phyloP scores from a whole-genome alignment of 2,888 invertebrate genomes.

The Xanthostigma xanthostigma region DNA sequence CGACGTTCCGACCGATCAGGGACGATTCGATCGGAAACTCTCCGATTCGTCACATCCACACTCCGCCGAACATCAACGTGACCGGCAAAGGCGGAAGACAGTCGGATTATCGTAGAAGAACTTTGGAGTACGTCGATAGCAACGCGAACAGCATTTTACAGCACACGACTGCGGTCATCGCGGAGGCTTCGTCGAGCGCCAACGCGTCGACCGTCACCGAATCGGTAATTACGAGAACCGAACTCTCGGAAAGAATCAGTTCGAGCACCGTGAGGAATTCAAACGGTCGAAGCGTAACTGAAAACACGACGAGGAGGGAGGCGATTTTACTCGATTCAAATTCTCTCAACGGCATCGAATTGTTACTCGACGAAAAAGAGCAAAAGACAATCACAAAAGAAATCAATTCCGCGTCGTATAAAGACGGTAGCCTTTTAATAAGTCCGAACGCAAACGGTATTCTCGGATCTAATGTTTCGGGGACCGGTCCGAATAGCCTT shows the following conservation, averaged over 20 bases:
- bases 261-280: slow-evolving; percentile 7
- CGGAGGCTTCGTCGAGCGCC: slow-evolving; percentile 12
- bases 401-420: too few species aligned
- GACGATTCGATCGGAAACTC: slow-evolving; percentile 23
- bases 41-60: slow-evolving; percentile 21
- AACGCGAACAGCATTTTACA: slow-evolving; percentile 25
- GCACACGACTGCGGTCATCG: slow-evolving; percentile 5
- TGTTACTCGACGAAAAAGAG: slow-evolving; percentile 4
- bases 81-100: slow-evolving; percentile 25
- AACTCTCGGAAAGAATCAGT: slow-evolving; percentile 4
- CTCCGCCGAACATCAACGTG: slow-evolving; percentile 21
- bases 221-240: slow-evolving; percentile 17
- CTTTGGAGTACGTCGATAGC: slow-evolving; percentile 30
- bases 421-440: background rate
- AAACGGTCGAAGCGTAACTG: slow-evolving; percentile 4
- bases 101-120: slow-evolving; percentile 26
- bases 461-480: background rate
- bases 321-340: slow-evolving; percentile 11
- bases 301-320: slow-evolving; percentile 8
- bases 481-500: too few species aligned
- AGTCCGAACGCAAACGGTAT: slow-evolving; percentile 3
- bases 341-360: slow-evolving; percentile 9
- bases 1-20: slow-evolving; percentile 25
- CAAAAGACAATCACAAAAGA: background rate
- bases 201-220: slow-evolving; percentile 9